phyloP scores from a whole-genome alignment of 2,113 vertebrate species.

The sheep (Ovis aries) region ARS-UI_Ramb_v3.0 NC_056060.1:87175501-87176000 shows the following conservation, averaged over 20 bases:
- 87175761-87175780: not conserved
- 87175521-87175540: not conserved
- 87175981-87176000: not conserved
- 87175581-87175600: not conserved
- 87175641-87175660: not conserved
- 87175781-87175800: not conserved
- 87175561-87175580: not conserved
- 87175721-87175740: not conserved
- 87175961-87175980: not conserved
- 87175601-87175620: not conserved
- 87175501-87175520: not conserved
- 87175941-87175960: not conserved
- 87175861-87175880: not conserved
- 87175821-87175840: not conserved
- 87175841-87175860: not conserved
- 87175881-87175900: not conserved
- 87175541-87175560: not conserved
- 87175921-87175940: not conserved
- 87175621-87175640: not conserved
- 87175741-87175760: not conserved
- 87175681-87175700: not conserved
- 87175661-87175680: not conserved
- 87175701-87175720: not conserved
- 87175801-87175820: not conserved
- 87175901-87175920: not conserved